These are phyloP conservation scores for Phalacrocorax aristotelis DNA, from an alignment of 2,113 vertebrate genomes.

Conservation along the genomic window DNA sequence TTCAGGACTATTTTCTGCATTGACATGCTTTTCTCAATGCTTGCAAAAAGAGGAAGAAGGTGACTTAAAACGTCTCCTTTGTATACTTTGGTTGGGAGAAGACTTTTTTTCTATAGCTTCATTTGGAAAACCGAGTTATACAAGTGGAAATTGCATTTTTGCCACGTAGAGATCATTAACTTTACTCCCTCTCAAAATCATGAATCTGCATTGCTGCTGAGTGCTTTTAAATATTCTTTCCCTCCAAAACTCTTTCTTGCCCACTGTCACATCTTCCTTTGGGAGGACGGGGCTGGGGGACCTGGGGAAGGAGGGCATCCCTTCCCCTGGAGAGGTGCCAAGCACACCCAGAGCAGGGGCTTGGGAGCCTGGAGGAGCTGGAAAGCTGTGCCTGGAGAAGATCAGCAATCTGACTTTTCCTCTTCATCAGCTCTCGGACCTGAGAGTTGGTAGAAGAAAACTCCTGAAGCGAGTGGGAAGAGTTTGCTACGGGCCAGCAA, in stretches of 20 bases:
- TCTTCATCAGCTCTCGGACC: not conserved
- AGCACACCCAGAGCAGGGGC: not conserved
- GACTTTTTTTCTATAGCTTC: not conserved
- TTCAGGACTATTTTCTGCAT: not conserved
- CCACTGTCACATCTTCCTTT: not conserved
- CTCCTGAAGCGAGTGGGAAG: not conserved
- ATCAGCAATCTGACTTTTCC: not conserved
- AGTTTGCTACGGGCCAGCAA: not conserved
- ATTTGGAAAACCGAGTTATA: not conserved
- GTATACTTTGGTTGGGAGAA: not conserved
- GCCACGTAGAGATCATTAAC: not conserved
- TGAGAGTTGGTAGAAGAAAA: rapidly evolving
- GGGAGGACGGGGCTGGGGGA: no score
- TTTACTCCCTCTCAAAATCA: not conserved
- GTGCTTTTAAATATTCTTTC: not conserved
- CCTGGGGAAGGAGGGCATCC: not conserved
- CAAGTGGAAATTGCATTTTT: not conserved
- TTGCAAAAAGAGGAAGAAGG: not conserved
- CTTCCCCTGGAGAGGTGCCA: no score
- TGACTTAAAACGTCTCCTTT: not conserved
- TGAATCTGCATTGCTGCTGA: no score
- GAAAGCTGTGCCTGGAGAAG: not conserved
- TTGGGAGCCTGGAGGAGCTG: not conserved
- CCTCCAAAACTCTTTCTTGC: not conserved
- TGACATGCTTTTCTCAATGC: not conserved